These are phyloP conservation scores for Danio rerio DNA, from an alignment of 2,113 vertebrate species.

Conservation along the genomic window DNA sequence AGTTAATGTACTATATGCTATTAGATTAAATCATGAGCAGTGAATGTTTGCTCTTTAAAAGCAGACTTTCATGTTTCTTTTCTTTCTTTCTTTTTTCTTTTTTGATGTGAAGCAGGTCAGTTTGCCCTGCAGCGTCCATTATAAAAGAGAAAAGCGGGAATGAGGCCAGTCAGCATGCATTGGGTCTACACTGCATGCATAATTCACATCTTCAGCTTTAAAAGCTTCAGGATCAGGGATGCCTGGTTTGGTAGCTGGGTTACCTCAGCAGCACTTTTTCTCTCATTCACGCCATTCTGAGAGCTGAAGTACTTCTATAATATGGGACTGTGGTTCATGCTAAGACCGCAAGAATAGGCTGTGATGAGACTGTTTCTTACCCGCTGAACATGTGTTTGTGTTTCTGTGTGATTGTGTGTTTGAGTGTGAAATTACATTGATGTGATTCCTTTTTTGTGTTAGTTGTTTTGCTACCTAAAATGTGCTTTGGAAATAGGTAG, in stretches of 20 bases:
- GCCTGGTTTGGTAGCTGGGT: conserved; percentile 70
- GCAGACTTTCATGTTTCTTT: conserved; percentile 5
- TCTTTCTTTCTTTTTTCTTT: neutral
- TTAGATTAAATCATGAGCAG: neutral
- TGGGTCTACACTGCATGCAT: conserved; percentile 71
- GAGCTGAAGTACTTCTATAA: conserved; percentile 9
- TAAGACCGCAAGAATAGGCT: conserved; percentile 1
- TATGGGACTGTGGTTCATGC: conserved; percentile 18
- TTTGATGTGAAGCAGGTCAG: conserved; percentile 35
- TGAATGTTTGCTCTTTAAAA: neutral
- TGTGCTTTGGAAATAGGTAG: neutral
- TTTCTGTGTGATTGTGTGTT: neutral
- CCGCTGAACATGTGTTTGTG: neutral
- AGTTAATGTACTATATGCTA: neutral
- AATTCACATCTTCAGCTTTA: conserved; percentile 73
- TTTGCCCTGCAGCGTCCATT: conserved; percentile 38
- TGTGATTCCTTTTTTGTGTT: neutral
- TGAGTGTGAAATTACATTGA: neutral
- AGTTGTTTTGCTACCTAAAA: neutral
- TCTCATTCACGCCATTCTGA: conserved; percentile 52
- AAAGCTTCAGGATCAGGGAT: conserved; percentile 73
- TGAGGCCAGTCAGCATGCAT: conserved; percentile 40
- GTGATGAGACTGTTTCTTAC: neutral
- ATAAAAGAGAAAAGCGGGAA: conserved; percentile 32
- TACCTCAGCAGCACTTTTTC: conserved; percentile 53